Evolutionary conservation across 2,113 vertebrate species (phyloP).

Genomic region (Phrynocephalus versicolor): DNA sequence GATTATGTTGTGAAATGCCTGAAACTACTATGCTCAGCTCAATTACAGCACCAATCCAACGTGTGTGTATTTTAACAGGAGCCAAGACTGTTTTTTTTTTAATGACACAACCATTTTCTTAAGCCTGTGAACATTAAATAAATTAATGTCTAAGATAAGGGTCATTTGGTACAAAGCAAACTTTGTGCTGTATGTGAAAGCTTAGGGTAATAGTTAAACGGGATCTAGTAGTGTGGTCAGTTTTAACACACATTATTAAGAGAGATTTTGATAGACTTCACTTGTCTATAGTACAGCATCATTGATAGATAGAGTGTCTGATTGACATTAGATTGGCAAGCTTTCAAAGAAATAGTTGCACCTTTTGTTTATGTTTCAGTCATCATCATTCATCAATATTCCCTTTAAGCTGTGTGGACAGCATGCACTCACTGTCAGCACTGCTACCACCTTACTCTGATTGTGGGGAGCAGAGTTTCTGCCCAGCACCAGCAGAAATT

Average conservation of each 20-base stretch:
- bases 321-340: neutral
- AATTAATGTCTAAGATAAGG: conserved; percentile 69
- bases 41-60: conserved; percentile 57
- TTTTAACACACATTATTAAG: conserved; percentile 43
- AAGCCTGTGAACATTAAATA: conserved; percentile 68
- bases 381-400: no score
- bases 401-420: no score
- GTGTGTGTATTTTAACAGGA: conserved; percentile 62
- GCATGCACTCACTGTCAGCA: no score
- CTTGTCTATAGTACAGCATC: neutral
- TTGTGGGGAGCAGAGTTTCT: no score
- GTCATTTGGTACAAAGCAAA: conserved; percentile 58
- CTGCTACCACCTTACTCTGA: no score
- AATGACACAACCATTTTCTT: conserved; percentile 63
- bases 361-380: neutral
- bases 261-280: neutral
- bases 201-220: conserved; percentile 67
- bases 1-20: conserved; percentile 68
- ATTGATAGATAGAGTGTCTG: neutral
- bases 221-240: conserved; percentile 63
- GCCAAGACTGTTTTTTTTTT: conserved; percentile 60
- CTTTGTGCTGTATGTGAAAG: conserved; percentile 38
- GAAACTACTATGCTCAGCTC: conserved; percentile 60
- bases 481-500: no score
- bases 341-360: neutral